Conservation (phyloP, 1,140 invertebrate species). For the Nomia melanderi region DNA sequence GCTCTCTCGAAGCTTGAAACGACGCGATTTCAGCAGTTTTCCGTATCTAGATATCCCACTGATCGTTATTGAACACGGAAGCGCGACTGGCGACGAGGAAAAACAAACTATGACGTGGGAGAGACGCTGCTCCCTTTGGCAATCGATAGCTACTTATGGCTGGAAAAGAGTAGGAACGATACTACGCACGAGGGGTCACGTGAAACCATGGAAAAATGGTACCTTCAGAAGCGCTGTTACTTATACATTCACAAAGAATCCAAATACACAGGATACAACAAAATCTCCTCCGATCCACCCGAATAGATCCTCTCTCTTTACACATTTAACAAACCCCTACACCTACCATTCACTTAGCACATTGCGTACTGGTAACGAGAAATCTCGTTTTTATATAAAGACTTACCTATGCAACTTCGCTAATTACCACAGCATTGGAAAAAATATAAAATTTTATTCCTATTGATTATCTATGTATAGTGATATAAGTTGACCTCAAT, state of each 20-base stretch:
- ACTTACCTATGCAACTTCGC: too few species aligned
- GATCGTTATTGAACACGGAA: not conserved
- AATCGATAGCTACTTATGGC: slow-evolving; percentile 42
- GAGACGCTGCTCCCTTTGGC: slow-evolving; percentile 28
- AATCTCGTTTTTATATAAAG: too few species aligned
- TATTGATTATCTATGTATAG: too few species aligned
- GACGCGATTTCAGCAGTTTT: not conserved
- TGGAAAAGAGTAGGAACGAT: slow-evolving; percentile 1
- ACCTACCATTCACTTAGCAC: too few species aligned
- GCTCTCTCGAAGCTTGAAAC: not conserved
- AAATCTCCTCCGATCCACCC: too few species aligned
- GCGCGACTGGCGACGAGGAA: not conserved
- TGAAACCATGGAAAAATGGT: not conserved
- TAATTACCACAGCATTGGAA: too few species aligned
- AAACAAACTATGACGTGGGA: slow-evolving; percentile 35
- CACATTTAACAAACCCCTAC: too few species aligned
- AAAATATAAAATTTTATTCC: too few species aligned
- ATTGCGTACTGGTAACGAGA: too few species aligned
- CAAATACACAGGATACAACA: not conserved
- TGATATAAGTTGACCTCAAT: too few species aligned
- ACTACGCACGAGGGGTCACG: too few species aligned
- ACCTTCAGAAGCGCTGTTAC: not conserved
- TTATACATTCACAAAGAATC: not conserved
- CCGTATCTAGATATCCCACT: not conserved
- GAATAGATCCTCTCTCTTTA: too few species aligned